Conservation (phyloP, 2,113 vertebrate species). For the Psettodes erumei region DNA sequence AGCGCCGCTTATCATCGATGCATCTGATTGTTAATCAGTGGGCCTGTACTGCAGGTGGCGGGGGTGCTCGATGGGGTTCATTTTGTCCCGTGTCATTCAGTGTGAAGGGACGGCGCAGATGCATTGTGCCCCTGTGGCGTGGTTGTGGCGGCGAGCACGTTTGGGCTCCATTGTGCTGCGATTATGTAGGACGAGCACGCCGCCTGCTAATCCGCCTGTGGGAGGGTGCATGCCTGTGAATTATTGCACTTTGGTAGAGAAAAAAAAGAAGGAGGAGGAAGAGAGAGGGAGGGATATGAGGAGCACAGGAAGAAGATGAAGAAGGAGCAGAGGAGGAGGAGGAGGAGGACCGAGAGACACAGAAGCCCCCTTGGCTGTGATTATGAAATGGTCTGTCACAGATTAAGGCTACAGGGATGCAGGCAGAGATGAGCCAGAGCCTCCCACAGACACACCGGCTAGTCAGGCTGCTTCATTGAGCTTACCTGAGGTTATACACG, state of each 20-base stretch:
- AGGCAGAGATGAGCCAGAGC: constrained; percentile 83
- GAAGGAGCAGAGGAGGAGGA: constrained; percentile 45
- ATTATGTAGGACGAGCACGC: constrained; percentile 85
- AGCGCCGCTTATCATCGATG: constrained; percentile 22
- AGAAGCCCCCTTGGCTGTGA: constrained; percentile 84
- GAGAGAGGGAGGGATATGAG: constrained; percentile 43
- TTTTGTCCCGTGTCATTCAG: constrained; percentile 68
- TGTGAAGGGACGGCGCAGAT: constrained; percentile 61
- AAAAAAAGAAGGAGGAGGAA: constrained; percentile 34
- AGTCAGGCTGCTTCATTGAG: constrained; percentile 82
- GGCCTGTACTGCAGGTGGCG: constrained; percentile 55
- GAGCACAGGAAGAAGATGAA: constrained; percentile 54
- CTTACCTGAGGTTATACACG: constrained; percentile 85
- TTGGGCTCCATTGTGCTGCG: constrained; percentile 80
- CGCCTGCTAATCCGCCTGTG: constrained; percentile 85
- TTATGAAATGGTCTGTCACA: constrained; percentile 89
- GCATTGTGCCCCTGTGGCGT: constrained; percentile 75
- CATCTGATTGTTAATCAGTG: neutral
- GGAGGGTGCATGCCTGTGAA: constrained; percentile 85
- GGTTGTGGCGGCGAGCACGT: constrained; percentile 72
- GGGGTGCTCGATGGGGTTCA: constrained; percentile 60
- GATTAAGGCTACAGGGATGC: constrained; percentile 87
- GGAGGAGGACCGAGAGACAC: constrained; percentile 37
- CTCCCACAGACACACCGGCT: constrained; percentile 85
- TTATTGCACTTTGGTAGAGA: constrained; percentile 79